phyloP scores from a whole-genome alignment of 2,113 vertebrate genomes.

The Ia io region DNA sequence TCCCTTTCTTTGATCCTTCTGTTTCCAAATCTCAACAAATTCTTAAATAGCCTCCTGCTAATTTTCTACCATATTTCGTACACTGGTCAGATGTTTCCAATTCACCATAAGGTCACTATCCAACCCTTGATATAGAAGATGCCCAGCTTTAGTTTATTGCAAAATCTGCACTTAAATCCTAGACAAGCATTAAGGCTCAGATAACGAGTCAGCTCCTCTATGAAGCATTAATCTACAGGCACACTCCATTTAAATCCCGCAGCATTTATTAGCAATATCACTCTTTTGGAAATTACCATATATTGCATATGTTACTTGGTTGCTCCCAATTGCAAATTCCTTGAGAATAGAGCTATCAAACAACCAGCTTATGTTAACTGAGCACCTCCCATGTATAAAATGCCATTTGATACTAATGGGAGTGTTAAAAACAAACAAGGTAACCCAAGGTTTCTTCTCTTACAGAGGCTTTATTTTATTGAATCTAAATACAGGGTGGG shows the following conservation, averaged over 20 bases:
- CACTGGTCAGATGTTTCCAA: background rate
- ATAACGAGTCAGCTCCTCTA: background rate
- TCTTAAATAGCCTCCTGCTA: background rate
- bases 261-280: background rate
- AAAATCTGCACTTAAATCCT: constrained; percentile 23
- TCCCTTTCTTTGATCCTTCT: background rate
- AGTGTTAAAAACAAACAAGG: background rate
- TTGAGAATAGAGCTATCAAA: background rate
- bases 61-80: background rate
- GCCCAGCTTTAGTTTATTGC: background rate
- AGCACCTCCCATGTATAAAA: background rate
- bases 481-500: background rate
- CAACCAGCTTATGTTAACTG: background rate
- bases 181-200: background rate
- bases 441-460: background rate
- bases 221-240: background rate
- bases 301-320: background rate
- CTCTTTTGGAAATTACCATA: background rate
- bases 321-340: background rate
- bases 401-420: background rate
- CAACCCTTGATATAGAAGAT: background rate
- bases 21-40: background rate
- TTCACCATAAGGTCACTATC: background rate
- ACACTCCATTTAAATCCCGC: background rate
- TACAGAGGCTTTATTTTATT: background rate